Evolutionary conservation across 1,140 invertebrate genomes (phyloP).

Genomic region (Tetranychus urticae): DNA sequence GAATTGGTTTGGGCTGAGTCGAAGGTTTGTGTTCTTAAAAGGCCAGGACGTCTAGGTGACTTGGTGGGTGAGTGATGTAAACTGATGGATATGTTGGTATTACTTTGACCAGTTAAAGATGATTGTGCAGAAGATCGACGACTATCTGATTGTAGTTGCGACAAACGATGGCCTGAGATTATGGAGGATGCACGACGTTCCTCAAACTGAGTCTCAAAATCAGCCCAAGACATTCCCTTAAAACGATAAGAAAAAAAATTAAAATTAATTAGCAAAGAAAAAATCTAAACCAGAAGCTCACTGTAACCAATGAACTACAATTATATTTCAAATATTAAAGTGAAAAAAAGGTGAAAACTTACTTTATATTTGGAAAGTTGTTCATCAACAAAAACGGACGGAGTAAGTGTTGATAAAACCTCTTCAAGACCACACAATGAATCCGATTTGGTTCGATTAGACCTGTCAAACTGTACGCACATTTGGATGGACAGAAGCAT

Average conservation of each 20-base stretch:
- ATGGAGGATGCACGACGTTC: slow-evolving; percentile 12
- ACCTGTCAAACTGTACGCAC: slow-evolving; percentile 28
- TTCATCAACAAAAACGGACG: slow-evolving; percentile 32
- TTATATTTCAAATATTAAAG: neutral
- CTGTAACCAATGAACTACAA: neutral
- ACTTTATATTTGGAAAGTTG: slow-evolving; percentile 30
- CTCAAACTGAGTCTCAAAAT: slow-evolving; percentile 18
- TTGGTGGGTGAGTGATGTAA: neutral
- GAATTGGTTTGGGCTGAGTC: slow-evolving; percentile 1
- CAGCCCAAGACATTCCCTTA: slow-evolving; percentile 22
- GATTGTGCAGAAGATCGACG: slow-evolving; percentile 7
- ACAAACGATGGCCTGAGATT: slow-evolving; percentile 7
- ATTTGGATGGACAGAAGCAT: slow-evolving; percentile 12
- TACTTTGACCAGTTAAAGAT: neutral
- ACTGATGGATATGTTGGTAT: neutral
- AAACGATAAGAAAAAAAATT: neutral
- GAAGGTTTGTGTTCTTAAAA: slow-evolving; percentile 3
- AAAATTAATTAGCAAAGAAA: neutral
- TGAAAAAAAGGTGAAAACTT: slow-evolving; percentile 7
- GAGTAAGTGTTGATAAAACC: slow-evolving; percentile 26
- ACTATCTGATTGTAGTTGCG: neutral
- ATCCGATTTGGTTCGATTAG: slow-evolving; percentile 26
- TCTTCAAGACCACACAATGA: slow-evolving; percentile 28
- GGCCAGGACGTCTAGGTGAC: neutral
- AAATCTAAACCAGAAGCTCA: neutral